Evolutionary conservation across 1,140 invertebrate genomes (phyloP).

Genomic region (Phenacoccus solenopsis): DNA sequence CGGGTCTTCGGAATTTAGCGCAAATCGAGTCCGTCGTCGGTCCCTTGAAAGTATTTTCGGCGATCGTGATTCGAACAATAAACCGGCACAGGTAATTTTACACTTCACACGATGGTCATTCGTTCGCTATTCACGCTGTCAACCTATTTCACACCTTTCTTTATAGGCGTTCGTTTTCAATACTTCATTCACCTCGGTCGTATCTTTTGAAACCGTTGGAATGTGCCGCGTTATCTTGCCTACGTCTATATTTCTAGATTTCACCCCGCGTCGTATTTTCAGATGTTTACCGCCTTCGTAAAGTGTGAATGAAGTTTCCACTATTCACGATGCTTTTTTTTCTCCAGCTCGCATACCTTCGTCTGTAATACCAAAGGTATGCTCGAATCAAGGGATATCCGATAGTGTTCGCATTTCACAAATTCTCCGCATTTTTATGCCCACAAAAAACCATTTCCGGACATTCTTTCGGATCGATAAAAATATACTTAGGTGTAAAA

Average conservation of each 20-base stretch:
- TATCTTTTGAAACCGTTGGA: neutral
- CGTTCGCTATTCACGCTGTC: slow-evolving; percentile 7
- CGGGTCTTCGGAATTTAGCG: neutral
- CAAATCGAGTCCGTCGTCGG: neutral
- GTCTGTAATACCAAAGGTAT: neutral
- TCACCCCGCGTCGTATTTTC: neutral
- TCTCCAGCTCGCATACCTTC: too few relatives aligned
- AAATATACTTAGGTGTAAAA: neutral
- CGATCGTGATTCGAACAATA: slow-evolving; percentile 13
- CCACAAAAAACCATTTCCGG: neutral
- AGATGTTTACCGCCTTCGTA: neutral
- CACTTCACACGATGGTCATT: slow-evolving; percentile 9
- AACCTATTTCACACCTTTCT: slow-evolving; percentile 10
- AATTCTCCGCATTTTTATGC: neutral
- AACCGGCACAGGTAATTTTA: slow-evolving; percentile 13
- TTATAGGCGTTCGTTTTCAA: neutral
- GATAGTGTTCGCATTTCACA: too few relatives aligned
- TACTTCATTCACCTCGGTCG: slow-evolving; percentile 5
- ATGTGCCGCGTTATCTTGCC: slow-evolving; percentile 6
- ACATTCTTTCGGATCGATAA: neutral
- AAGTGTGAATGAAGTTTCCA: neutral
- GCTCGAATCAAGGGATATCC: too few relatives aligned
- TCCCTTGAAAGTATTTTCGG: neutral
- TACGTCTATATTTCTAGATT: neutral
- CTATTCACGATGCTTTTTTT: neutral